Evolutionary conservation across 2,888 invertebrate genomes (phyloP), one percentile per base, ranked within the genome.

Genomic region (Phanerotoma sp.): DNA sequence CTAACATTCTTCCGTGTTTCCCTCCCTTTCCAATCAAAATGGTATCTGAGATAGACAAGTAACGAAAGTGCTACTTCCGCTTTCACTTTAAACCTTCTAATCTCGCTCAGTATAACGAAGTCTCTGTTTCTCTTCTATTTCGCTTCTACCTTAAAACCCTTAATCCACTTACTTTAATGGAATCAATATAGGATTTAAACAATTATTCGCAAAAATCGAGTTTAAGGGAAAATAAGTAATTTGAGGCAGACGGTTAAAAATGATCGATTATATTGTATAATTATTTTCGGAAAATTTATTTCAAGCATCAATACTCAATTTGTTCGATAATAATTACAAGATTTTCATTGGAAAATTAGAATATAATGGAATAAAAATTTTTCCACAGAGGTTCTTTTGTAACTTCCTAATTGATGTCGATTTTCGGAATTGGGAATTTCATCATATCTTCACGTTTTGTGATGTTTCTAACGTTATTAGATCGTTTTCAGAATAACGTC

Each of bases 171-270:
- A 58, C 62, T 63, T 63, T 67, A 68, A 68, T 63, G 67, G 64
- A 63, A 53, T 58, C 65, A 65, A 68, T 68, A 68, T 69, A 68
- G 67, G 66, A 67, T 68, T 67, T 60, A 61, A 59, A 51, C 60
- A 65, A 67, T 67, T 62, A 62, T 59, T 47, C 58, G 56, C 49
- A 52, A 7, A 25, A 22, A n/a, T n/a, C n/a, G 4, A 28, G 13
- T 21, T 20, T 7, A 40, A 25, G 13, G 25, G 25, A 16, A 38
- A 18, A 38, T 38, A 18, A 20, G 5, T 18, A 16, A 15, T 13
- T 6, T 16, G 7, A 13, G 9, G 16, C 13, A 11, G 35, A 15
- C 3, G 13, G n/a, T 9, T 30, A n/a, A 11, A 35, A 35, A 35
- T 13, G 13, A n/a, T 13, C n/a, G n/a, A n/a, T n/a, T n/a, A n/a